Evolutionary conservation across 2,888 invertebrate genomes (phyloP).

Genomic region (Eugnorisma glareosa): DNA sequence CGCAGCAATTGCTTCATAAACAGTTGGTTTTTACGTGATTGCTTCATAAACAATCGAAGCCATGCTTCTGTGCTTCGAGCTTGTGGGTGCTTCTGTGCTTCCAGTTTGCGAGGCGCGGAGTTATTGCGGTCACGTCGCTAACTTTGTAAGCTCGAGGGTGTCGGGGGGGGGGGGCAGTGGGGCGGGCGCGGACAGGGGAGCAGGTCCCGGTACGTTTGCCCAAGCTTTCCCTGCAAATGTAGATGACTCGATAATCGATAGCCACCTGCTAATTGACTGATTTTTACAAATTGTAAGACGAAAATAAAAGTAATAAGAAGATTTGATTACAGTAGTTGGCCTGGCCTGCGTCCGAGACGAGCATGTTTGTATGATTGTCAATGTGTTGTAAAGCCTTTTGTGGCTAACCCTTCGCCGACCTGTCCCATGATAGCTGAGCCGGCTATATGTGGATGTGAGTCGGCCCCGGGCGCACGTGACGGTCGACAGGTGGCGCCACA

Average conservation of each 20-base stretch:
- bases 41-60: conserved; percentile 58
- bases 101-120: conserved; percentile 52
- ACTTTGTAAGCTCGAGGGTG: conserved; percentile 64
- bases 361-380: too few relatives aligned
- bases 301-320: not conserved
- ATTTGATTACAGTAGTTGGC: not conserved
- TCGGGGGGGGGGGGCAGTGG: not conserved
- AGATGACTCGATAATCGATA: conserved; percentile 59
- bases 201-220: conserved; percentile 29
- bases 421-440: not conserved
- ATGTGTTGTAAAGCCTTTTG: not conserved
- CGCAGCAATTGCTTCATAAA: conserved; percentile 48
- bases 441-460: not conserved
- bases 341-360: not conserved
- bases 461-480: not conserved
- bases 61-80: conserved; percentile 40
- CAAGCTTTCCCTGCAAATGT: conserved; percentile 47
- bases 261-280: conserved; percentile 52
- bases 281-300: conserved; percentile 1
- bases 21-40: conserved; percentile 47
- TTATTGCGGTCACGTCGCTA: conserved; percentile 76
- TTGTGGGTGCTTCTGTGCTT: conserved; percentile 46
- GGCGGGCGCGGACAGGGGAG: too few relatives aligned
- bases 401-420: not conserved
- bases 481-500: not conserved